Evolutionary conservation across 2,888 invertebrate genomes (phyloP).

Genomic region (Tyria jacobaeae): DNA sequence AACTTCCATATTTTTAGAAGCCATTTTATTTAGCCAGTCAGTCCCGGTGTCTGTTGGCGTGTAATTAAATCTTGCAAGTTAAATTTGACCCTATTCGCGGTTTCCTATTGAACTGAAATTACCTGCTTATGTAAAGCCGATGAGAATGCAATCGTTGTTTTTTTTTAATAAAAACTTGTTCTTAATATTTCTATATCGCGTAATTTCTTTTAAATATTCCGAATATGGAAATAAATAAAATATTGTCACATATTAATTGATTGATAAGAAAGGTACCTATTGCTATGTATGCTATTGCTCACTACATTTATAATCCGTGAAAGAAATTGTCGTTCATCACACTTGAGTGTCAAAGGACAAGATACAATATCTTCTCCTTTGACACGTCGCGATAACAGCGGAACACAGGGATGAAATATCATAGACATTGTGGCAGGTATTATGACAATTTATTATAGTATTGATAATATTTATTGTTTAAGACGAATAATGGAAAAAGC

Average conservation of each 20-base stretch:
- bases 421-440: background rate
- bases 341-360: background rate
- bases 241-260: background rate
- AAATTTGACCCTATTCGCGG: too few relatives aligned
- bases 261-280: background rate
- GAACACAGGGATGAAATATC: background rate
- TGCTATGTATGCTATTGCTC: background rate
- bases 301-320: background rate
- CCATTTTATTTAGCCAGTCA: too few relatives aligned
- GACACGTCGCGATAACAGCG: conserved; percentile 3
- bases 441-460: background rate
- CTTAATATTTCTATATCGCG: too few relatives aligned
- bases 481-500: too few relatives aligned
- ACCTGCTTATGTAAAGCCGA: too few relatives aligned
- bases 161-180: background rate
- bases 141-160: too few relatives aligned
- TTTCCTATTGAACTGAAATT: too few relatives aligned
- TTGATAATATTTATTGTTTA: background rate
- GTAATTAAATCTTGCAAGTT: too few relatives aligned
- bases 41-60: too few relatives aligned
- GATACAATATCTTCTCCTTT: conserved; percentile 19
- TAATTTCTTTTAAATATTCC: background rate
- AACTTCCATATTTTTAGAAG: too few relatives aligned
- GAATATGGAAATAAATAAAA: background rate
- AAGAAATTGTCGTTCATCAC: background rate